Base-by-base conservation (phyloP, 1,140 invertebrate species). In the Drosophila burlai region DNA sequence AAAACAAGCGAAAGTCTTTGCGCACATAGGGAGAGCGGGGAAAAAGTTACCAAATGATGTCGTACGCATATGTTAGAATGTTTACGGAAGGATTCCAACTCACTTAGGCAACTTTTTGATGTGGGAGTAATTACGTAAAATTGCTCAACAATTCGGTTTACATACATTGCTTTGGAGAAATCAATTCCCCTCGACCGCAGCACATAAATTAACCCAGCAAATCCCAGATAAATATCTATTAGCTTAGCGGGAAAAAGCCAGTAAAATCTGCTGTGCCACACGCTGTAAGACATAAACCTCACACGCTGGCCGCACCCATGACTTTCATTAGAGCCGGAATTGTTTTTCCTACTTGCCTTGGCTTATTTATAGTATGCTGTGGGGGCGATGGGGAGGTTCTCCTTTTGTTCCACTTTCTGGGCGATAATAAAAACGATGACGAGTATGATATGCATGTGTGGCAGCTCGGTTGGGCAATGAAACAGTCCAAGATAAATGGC, bases 391-490 rank as follows among this genome's bases (percentile, higher is more conserved):
- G 47, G 42, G 42, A 40, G 29, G 15, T 15, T 60, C 10, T 58
- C 43, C 43, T 45, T 61, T 77, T 55, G 49, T 77, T 61, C 75
- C 61, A 38, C 71, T 68, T 76, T 42, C 26, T 40, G 49, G 55
- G 64, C 54, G 76, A 72, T 79, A 79, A 79, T 79, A 79, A 79
- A 79, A 71, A 59, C 75, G 58, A 79, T 79, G 76, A 79, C 76
- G 76, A 79, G 76, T 79, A 79, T 79, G 76, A 79, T 79, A 79
- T 79, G 76, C 75, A 78, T 79, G 75, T 78, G 75, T 78, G 75
- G 74, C 54, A 76, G 61, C 47, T 54, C 40, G 21, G 64, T 46
- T 34, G 74, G 46, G 40, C 71, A 50, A 59, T 59, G 74, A 67
- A 67, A 67, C 57, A 76, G 73, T 46, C 49, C 63, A 76, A 77